phyloP scores from a whole-genome alignment of 1,140 invertebrate species.

The Pseudomyrmex pallidus region DNA sequence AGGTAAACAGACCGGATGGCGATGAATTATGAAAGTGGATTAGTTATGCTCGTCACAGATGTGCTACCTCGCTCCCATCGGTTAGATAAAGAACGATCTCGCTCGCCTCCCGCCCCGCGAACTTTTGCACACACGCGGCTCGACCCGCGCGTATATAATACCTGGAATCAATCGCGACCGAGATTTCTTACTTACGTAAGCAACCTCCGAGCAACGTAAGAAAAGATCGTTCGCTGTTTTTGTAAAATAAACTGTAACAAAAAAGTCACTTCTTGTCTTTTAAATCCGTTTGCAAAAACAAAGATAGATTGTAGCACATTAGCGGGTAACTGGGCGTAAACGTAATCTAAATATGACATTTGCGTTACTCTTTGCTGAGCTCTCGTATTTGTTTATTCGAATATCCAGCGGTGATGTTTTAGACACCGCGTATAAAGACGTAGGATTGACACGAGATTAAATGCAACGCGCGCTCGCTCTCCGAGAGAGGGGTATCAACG shows the following conservation, averaged over 20 bases:
- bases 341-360: no score
- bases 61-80: slow-evolving; percentile 4
- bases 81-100: slow-evolving; percentile 41
- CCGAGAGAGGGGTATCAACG: slow-evolving; percentile 35
- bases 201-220: no score
- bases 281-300: no score
- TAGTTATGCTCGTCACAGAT: slow-evolving; percentile 55
- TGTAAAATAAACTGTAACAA: background rate
- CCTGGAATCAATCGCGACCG: slow-evolving; percentile 17
- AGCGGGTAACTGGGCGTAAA: no score
- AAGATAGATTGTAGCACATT: no score
- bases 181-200: slow-evolving; percentile 35
- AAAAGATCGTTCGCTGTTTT: background rate
- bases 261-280: background rate
- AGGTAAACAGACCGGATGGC: slow-evolving; percentile 9
- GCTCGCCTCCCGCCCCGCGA: background rate
- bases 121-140: background rate
- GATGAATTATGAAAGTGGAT: slow-evolving; percentile 56
- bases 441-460: slow-evolving; percentile 40
- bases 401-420: slow-evolving; percentile 22
- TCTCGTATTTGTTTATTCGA: background rate
- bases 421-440: slow-evolving; percentile 15
- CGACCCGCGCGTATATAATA: slow-evolving; percentile 24
- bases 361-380: background rate
- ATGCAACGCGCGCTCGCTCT: slow-evolving; percentile 2